A percentile compares a stretch with the other conserved stretches of the same genome.
phyloP scores from a whole-genome alignment of 2,113 vertebrate species.

The Python bivittatus region DNA sequence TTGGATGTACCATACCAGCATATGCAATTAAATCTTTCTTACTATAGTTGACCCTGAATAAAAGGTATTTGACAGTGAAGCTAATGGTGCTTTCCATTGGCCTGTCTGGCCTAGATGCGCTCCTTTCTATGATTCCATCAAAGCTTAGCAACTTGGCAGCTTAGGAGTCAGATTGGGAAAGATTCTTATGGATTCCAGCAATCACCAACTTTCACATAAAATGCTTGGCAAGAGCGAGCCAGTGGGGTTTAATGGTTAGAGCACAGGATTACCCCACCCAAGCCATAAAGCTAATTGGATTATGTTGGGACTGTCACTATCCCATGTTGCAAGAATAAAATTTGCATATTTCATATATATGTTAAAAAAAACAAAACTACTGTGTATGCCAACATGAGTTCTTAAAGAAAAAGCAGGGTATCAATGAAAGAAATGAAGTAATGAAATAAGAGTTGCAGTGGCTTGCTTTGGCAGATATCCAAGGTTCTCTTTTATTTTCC shows the following conservation, averaged over 20 bases:
- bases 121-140: background rate
- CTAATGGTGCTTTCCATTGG: background rate
- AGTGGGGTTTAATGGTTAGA: background rate
- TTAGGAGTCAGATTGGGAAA: background rate
- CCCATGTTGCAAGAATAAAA: too few relatives aligned
- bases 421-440: background rate
- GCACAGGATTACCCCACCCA: background rate
- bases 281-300: background rate
- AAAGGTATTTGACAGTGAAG: background rate
- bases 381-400: too few relatives aligned
- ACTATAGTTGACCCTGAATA: background rate
- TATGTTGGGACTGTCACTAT: too few relatives aligned
- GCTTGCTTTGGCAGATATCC: background rate
- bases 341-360: too few relatives aligned
- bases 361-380: too few relatives aligned
- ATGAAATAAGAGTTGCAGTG: background rate
- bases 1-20: background rate
- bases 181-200: background rate
- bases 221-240: background rate
- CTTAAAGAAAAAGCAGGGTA: too few relatives aligned
- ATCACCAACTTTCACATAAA: background rate
- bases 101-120: background rate
- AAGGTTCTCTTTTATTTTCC: background rate
- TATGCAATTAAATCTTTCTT: background rate
- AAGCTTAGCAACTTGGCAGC: background rate